Percentiles rank a stretch among this genome's conserved stretches.
These are phyloP conservation scores for Urocynchramus pylzowi DNA, from an alignment of 2,113 vertebrate genomes.

Conservation along the genomic window DNA sequence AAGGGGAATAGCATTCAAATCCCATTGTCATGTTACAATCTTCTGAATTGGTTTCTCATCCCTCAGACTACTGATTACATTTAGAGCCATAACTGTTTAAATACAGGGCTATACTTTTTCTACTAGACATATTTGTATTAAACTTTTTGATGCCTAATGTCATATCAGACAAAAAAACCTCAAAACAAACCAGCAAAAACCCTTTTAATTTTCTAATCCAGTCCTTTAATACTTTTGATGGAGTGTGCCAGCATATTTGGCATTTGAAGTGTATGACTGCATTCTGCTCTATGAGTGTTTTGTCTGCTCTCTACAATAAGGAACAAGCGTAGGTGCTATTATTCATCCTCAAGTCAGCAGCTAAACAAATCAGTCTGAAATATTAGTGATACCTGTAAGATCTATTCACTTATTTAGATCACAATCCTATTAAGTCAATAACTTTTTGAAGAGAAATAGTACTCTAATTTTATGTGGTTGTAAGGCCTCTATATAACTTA, in stretches of 20 bases:
- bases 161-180: not conserved
- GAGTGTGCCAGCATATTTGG: not conserved
- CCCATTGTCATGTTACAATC: not conserved
- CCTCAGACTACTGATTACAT: not conserved
- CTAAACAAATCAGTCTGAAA: not conserved
- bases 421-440: not conserved
- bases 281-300: not conserved
- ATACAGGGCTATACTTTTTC: not conserved
- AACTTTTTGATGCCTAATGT: not conserved
- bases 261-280: not conserved
- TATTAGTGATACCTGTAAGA: not conserved
- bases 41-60: not conserved
- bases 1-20: not conserved
- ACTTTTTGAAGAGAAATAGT: not conserved
- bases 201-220: not conserved
- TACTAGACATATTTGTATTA: not conserved
- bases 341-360: not conserved
- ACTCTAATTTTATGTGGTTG: not conserved
- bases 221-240: not conserved
- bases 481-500: not conserved
- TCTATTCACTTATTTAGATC: not conserved
- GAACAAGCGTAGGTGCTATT: not conserved
- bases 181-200: accelerated
- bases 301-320: not conserved
- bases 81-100: not conserved